Evolutionary conservation across 2,113 vertebrate species (phyloP), one percentile per base, ranked within the genome.

Genomic region (Ptilorrhoa leucosticta): DNA sequence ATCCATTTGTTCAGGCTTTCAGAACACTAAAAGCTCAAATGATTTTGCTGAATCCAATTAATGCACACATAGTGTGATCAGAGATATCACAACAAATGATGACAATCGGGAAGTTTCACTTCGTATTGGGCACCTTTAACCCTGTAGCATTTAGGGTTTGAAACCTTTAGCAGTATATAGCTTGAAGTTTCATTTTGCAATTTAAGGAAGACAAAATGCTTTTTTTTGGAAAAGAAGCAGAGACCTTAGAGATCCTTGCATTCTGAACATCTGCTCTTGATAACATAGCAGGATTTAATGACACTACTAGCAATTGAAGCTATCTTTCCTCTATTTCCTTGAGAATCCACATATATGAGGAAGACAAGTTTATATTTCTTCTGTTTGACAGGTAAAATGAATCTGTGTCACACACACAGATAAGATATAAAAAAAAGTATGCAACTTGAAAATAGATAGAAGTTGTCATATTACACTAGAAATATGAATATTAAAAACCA

Each of bases 21-120:
- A 85, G 58, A 83, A 70, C 16, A 80, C 53, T 90, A 58, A 80
- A 65, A 76, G 33, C 48, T 89, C 0, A 1, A 87, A 57, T 83
- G 56, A 64, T 94, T 94, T 90, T 60, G 15, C 75, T 63, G 79
- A 90, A 94, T 95, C 63, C 79, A 76, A 6, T 92, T 83, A 90
- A 76, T 39, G 12, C 40, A 31, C 45, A 31, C 44, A 15, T 12
- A 57, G 58, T 9, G 20, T 33, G 58, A 80, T 92, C 70, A 64
- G 58, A 80, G 83, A 35, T 80, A 86, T 1, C 47, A 33, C 16
- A 76, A 63, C 6, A 47, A 66, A 44, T 27, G 2, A 48, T 31
- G 58, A 35, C 22, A 65, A 39, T 73, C 0, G 0, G 53, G 47
- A 89, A 27, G 24, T 21, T 89, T 50, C 1, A 1, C 47, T 75